Percentiles rank a stretch among this genome's conserved stretches.
These are phyloP conservation scores for Formicarius rufipectus DNA, from an alignment of 2,113 vertebrate genomes.

Conservation along the genomic window DNA sequence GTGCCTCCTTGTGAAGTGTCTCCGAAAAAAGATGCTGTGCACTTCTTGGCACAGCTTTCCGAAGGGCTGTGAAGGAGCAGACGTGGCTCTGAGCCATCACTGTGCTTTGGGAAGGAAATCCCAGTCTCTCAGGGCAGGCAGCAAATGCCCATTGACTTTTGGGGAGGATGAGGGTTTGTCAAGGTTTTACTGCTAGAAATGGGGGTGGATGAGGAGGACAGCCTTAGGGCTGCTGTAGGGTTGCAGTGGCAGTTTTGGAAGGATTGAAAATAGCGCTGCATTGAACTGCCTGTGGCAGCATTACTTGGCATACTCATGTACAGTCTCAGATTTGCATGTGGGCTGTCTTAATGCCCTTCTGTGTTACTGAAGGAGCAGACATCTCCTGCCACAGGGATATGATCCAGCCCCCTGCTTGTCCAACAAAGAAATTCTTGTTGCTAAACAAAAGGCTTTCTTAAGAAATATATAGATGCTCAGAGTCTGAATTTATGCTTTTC, in stretches of 20 bases:
- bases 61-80: not conserved
- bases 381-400: not conserved
- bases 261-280: not conserved
- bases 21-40: not conserved
- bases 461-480: not conserved
- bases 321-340: not conserved
- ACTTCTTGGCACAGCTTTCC: not conserved
- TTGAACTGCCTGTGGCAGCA: not conserved
- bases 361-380: not conserved
- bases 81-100: not conserved
- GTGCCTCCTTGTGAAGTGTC: rapidly evolving
- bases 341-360: not conserved
- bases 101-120: not conserved
- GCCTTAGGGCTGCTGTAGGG: not conserved
- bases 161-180: not conserved
- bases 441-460: constrained; percentile 25
- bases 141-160: not conserved
- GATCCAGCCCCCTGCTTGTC: not conserved
- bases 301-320: not conserved
- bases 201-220: not conserved
- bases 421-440: constrained; percentile 33
- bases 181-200: not conserved
- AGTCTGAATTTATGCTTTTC: constrained; percentile 6
- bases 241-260: not conserved
- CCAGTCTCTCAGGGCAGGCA: rapidly evolving